These are phyloP conservation scores for Pseudomyrmex sp. DNA, from an alignment of 1,140 invertebrate genomes.

Conservation along the genomic window DNA sequence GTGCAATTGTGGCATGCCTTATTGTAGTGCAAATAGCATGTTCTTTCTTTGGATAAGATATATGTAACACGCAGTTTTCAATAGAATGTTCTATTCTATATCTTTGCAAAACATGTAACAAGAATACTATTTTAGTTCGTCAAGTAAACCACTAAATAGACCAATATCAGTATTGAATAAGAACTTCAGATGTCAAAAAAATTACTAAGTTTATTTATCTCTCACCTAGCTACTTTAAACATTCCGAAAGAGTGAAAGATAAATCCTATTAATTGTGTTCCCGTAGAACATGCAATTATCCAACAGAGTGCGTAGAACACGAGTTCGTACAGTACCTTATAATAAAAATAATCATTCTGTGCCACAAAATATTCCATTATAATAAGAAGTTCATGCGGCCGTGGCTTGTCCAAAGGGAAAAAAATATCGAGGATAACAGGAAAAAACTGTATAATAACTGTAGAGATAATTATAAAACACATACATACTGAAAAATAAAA, in stretches of 20 bases:
- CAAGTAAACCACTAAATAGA: not conserved
- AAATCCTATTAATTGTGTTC: not conserved
- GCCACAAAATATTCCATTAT: conserved; percentile 30
- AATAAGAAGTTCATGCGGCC: not conserved
- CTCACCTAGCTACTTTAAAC: conserved; percentile 36
- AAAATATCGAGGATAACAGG: conserved; percentile 15
- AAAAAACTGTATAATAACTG: not conserved
- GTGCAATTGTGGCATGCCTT: conserved; percentile 4
- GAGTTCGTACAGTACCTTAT: not conserved
- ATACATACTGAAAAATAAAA: not conserved
- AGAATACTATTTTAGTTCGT: not conserved
- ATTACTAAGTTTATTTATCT: not conserved
- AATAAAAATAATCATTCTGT: not conserved
- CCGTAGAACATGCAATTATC: not conserved
- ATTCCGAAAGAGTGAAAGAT: conserved; percentile 12
- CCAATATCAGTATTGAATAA: not conserved
- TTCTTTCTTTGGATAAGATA: conserved; percentile 1
- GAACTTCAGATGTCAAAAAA: not conserved
- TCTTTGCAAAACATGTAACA: too few relatives aligned
- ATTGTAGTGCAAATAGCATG: not conserved
- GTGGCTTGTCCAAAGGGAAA: conserved; percentile 33
- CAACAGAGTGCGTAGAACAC: not conserved
- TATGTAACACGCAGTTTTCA: not conserved
- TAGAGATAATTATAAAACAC: not conserved
- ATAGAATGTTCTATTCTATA: not conserved